phyloP scores from a whole-genome alignment of 2,888 invertebrate genomes.

The Sycophila texana region DNA sequence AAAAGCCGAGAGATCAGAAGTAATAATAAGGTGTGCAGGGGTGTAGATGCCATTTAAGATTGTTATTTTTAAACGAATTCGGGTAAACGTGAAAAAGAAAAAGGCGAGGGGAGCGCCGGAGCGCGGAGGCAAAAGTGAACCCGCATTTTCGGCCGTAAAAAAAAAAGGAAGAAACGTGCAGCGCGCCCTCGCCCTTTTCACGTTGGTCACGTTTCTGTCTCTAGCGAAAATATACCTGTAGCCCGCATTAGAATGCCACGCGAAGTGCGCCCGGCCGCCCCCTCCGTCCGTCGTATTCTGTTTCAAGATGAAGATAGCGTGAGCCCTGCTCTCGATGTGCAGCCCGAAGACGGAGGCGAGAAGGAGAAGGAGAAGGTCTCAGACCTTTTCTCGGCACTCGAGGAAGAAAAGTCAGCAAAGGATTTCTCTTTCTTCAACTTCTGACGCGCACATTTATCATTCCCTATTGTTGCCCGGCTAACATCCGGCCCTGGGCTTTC shows the following conservation, averaged over 20 bases:
- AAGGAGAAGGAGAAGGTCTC: conserved; percentile 40
- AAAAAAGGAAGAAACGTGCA: conserved; percentile 7
- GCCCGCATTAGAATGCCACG: conserved; percentile 70
- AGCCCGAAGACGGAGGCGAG: conserved; percentile 51
- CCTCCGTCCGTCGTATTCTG: conserved; percentile 67
- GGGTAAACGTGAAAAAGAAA: conserved; percentile 1
- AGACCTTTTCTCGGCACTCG: neutral
- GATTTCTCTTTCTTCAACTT: conserved; percentile 55
- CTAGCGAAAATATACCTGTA: conserved; percentile 59
- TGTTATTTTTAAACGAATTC: conserved; percentile 37
- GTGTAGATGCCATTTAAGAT: conserved; percentile 31
- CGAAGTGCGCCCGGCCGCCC: conserved; percentile 66
- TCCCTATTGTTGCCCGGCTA: conserved; percentile 69
- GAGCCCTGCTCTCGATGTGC: conserved; percentile 58
- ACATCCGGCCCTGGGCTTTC: conserved; percentile 68
- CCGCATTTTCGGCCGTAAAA: conserved; percentile 36
- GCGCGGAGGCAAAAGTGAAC: neutral
- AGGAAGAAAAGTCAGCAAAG: conserved; percentile 4
- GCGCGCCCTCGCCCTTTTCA: conserved; percentile 55
- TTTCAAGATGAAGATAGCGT: conserved; percentile 74
- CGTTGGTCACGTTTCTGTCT: conserved; percentile 46
- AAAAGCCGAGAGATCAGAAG: conserved; percentile 12
- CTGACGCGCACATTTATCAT: conserved; percentile 72
- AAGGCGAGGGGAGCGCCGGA: neutral
- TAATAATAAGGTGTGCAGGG: conserved; percentile 30